Conservation (phyloP, 2,797 vertebrate genomes). For the Phoxinus dragarum region DNA sequence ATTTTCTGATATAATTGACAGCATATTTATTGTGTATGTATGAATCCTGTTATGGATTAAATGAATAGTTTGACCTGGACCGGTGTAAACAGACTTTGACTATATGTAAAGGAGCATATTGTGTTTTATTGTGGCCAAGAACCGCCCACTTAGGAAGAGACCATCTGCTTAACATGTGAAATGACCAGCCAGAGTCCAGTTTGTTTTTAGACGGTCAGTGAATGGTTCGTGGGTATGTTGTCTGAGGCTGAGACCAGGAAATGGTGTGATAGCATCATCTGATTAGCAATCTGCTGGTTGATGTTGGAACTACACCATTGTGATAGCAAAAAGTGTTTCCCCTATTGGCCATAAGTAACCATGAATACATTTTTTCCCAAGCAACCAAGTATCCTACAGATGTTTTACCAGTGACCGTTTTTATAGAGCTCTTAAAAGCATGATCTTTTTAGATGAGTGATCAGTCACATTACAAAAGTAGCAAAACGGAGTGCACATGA, state of each 20-base stretch:
- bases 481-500: not conserved
- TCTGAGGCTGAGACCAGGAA: not conserved
- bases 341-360: not conserved
- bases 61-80: not conserved
- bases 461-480: not conserved
- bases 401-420: not conserved
- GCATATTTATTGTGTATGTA: not conserved
- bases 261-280: not conserved
- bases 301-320: not conserved
- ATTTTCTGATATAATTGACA: not conserved
- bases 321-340: not conserved
- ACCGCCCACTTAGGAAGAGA: not conserved
- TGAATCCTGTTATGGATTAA: not conserved
- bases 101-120: not conserved
- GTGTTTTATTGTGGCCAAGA: not conserved
- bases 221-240: not conserved
- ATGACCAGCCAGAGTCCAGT: not conserved
- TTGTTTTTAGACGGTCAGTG: slow-evolving; percentile 2
- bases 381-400: not conserved
- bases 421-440: not conserved
- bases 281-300: not conserved
- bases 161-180: slow-evolving; percentile 13
- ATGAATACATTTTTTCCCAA: not conserved
- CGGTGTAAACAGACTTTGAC: not conserved
- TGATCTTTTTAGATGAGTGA: not conserved